phyloP scores from a whole-genome alignment of 2,888 invertebrate genomes.

The Hoplodrina blanda region DNA sequence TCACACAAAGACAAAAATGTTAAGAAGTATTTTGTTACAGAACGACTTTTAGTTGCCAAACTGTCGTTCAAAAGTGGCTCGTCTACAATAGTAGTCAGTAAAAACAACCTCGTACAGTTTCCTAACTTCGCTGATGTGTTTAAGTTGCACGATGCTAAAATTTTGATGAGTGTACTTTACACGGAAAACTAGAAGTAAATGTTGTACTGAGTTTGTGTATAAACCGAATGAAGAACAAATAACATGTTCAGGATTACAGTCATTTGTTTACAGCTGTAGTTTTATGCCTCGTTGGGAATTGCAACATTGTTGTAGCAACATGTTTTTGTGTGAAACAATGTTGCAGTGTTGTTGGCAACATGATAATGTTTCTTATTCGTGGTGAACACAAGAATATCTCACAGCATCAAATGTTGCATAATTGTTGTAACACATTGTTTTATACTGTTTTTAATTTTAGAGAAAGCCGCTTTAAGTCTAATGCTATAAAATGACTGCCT shows the following conservation, averaged over 20 bases:
- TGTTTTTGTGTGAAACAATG: no score
- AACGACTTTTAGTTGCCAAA: constrained; percentile 15
- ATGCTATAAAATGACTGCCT: no score
- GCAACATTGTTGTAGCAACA: no score
- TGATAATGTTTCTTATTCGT: no score
- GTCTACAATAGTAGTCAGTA: not conserved
- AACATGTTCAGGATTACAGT: not conserved
- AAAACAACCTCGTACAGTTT: constrained; percentile 35
- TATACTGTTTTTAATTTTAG: no score
- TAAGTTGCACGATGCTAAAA: constrained; percentile 40
- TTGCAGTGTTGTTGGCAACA: no score
- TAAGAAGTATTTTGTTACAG: no score
- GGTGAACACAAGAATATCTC: no score
- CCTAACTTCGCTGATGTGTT: constrained; percentile 42
- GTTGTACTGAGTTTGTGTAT: constrained; percentile 16
- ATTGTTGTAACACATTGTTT: no score
- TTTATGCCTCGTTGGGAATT: not conserved
- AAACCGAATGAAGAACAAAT: constrained; percentile 19
- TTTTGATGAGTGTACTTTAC: constrained; percentile 31
- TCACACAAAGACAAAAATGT: no score
- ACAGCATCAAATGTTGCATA: no score
- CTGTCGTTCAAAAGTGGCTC: constrained; percentile 1
- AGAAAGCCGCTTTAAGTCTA: no score
- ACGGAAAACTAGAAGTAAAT: constrained; percentile 26
- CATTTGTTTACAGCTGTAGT: not conserved